phyloP scores from a whole-genome alignment of 1,140 invertebrate species.

The Schlechtendalia chinensis region DNA sequence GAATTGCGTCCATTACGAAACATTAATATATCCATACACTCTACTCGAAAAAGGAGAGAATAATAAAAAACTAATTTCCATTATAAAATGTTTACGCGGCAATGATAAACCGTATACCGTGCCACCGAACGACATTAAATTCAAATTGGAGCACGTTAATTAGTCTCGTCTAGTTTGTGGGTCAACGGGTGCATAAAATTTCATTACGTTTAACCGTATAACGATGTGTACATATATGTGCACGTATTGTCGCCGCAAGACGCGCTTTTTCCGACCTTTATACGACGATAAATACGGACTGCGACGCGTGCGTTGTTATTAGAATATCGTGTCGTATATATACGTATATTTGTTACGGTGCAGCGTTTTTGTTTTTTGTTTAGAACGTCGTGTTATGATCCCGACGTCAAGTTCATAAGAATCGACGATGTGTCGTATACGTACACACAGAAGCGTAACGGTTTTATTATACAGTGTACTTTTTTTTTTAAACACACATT shows the following conservation, averaged over 20 bases:
- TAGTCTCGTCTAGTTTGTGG: conserved; percentile 29
- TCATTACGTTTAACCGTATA: neutral
- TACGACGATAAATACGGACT: too few species aligned
- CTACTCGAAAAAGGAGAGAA: neutral
- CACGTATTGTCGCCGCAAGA: neutral
- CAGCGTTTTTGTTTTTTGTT: too few species aligned
- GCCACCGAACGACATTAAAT: neutral
- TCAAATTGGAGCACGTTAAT: conserved; percentile 29
- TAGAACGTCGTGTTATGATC: too few species aligned
- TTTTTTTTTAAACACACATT: too few species aligned
- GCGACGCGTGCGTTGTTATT: neutral
- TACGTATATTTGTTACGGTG: too few species aligned
- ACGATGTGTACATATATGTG: neutral
- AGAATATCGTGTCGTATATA: neutral
- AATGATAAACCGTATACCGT: neutral
- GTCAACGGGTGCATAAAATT: conserved; percentile 30
- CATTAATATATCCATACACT: neutral
- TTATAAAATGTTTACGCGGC: neutral
- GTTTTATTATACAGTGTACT: too few species aligned
- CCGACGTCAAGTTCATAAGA: too few species aligned
- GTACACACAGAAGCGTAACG: too few species aligned
- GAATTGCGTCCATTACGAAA: conserved; percentile 7
- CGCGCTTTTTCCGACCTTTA: neutral
- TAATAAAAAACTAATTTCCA: conserved; percentile 14
- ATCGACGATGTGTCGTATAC: too few species aligned